Percentiles rank a stretch among this genome's conserved stretches.
Evolutionary conservation across 2,113 vertebrate genomes (phyloP).

Genomic region (Columbina picui): DNA sequence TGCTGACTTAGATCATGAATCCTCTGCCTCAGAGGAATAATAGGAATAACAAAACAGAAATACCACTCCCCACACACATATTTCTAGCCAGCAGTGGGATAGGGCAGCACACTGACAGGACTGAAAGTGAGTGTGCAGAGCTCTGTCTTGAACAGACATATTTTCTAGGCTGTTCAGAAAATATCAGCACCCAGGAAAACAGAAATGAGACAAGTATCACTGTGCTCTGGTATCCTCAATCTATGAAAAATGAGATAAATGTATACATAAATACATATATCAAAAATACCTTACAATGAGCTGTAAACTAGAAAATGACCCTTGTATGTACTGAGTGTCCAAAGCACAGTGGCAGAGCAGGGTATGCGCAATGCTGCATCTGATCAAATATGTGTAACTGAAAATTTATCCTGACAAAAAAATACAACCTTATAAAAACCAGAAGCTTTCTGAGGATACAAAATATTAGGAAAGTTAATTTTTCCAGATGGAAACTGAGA

Average conservation of each 20-base stretch:
- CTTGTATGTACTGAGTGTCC: neutral
- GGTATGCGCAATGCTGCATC: accelerated
- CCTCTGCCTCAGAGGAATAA: neutral
- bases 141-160: neutral
- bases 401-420: neutral
- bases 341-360: neutral
- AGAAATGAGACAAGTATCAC: neutral
- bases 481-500: neutral
- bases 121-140: neutral
- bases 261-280: too few relatives aligned
- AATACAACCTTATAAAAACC: neutral
- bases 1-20: neutral
- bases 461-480: neutral
- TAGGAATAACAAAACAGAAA: neutral
- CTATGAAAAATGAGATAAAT: neutral
- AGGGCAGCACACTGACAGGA: neutral
- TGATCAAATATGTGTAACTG: neutral
- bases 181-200: neutral
- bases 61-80: neutral
- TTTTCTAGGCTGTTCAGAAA: neutral
- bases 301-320: neutral
- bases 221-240: neutral
- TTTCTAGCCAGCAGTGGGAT: neutral
- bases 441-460: neutral
- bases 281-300: neutral